Base-by-base conservation (phyloP, 2,797 vertebrate species). In the Knipowitschia caucasica region DNA sequence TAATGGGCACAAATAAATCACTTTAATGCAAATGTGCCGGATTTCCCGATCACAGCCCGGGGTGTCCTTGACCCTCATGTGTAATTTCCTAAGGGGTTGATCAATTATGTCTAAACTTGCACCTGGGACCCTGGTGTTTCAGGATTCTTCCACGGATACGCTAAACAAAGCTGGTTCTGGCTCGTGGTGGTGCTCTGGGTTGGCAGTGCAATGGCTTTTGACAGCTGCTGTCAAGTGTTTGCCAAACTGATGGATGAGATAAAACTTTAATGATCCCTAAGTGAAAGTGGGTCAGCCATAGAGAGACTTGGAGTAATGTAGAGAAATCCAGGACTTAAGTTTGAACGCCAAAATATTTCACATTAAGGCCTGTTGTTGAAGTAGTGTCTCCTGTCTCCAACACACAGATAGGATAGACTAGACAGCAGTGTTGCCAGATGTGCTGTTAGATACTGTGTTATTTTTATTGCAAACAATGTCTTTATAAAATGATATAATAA, bases 241-340 rank as follows among this genome's bases (percentile, higher is more conserved):
- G 76, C 78, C 65, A 78, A 30, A 56, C 63, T 74, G 72, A 84
- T 78, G 65, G 81, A 77, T 74, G 59, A 51, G 61, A 75, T 82
- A 69, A 80, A 85, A 84, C 71, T 77, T 81, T 81, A 80, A 82
- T 80, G 73, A 84, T 71, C 44, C 51, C 59, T 18, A 56, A 64
- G 67, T 75, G 68, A 74, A 80, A 78, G 36, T 82, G 68, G 73
- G 79, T 76, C 73, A 74, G 45, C 66, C 67, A 53, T 61, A 61
- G 50, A 71, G 57, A 68, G 71, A 71, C 75, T 44, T 29, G 43
- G 45, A 50, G 17, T 55, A 29, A 54, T 49, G 15, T 20, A 59
- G 62, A 47, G 35, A 53, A 53, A 57, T 43, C 58, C 62, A 45
- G 69, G 52, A 27, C 39, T 62, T 14, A 27, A 36, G 18, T 27